phyloP scores from a whole-genome alignment of 92 coral and sea anemone genomes.

The Heliopora coerulea region DNA sequence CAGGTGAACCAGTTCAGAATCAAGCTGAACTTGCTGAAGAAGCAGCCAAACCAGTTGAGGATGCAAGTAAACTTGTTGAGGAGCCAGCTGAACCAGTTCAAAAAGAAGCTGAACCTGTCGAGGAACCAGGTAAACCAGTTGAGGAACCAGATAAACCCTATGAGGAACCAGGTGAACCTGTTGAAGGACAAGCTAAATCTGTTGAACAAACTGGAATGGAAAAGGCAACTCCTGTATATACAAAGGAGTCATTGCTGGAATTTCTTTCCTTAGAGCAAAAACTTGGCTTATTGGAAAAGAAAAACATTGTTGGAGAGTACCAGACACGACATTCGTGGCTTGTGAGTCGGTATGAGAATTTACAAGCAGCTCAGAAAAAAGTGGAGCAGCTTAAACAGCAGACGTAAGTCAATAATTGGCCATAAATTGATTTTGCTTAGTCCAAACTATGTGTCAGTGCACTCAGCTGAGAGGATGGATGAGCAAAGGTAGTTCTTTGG shows the following conservation, averaged over 20 bases:
- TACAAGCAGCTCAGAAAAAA: constrained; percentile 51
- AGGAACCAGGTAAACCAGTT: neutral
- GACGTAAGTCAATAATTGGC: constrained; percentile 60
- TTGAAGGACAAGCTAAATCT: no score
- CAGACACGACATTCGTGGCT: constrained; percentile 59
- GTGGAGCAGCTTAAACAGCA: constrained; percentile 70
- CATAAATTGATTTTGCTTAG: neutral
- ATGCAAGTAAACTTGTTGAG: neutral
- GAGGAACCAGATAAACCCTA: no score
- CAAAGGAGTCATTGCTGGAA: constrained; percentile 70
- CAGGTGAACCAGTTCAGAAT: neutral
- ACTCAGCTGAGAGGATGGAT: no score
- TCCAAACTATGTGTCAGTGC: neutral
- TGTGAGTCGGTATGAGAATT: constrained; percentile 59
- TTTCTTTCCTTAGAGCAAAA: constrained; percentile 73
- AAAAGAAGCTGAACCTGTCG: constrained; percentile 34
- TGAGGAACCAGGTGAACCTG: no score
- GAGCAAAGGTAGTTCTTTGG: no score
- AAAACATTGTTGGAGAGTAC: constrained; percentile 57
- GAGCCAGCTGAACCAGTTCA: constrained; percentile 26
- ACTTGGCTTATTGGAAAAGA: constrained; percentile 59
- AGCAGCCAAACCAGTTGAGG: constrained; percentile 13
- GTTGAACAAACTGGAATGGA: neutral
- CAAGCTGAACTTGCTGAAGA: constrained; percentile 6
- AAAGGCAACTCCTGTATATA: constrained; percentile 26